Evolutionary conservation across 2,113 vertebrate species (phyloP), one percentile per base, ranked within the genome.

Genomic region (Uropsilus gracilis): DNA sequence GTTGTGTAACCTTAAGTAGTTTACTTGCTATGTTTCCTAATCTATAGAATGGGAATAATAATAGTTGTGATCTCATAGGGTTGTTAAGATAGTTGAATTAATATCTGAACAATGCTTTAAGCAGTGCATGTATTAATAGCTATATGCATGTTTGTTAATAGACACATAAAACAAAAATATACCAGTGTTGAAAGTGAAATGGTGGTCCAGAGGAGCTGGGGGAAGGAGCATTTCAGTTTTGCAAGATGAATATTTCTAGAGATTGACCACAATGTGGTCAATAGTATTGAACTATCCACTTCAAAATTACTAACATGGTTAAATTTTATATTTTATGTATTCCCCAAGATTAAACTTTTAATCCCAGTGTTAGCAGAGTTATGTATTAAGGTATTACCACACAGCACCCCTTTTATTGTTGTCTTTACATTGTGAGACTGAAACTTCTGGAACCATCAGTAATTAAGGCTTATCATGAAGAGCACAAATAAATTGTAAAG

Each of bases 1-100:
- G 18, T 89, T 68, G 8, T 81, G 20, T 87, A 63, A 85, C n/a
- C 39, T 61, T 75, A 46, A 78, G 16, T 11, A 64, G 28, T 84
- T 95, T 75, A 55, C 53, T 82, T 68, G 69, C 53, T 57, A 0
- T 77, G 14, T 95, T 94, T 95, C 55, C 57, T 44, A 37, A 86
- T 92, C 57, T 96, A n/a, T 94, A 80, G 57, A 93, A 89, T 86
- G 72, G 63, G 26, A 78, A 59, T 78, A 69, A 82, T 59, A 91
- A 61, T n/a, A 42, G 6, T 77, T 50, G 17, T 64, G 37, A 42
- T 64, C 16, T 85, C 22, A 81, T 55, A 86, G 48, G 42, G 32
- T 81, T 90, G 80, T 93, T 84, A 44, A 50, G 82, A 95, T 26
- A 64, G 71, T 86, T 93, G 76, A 64, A 14, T 91, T 72, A 88